Percentiles rank a stretch among this genome's conserved stretches.
phyloP scores from a whole-genome alignment of 2,888 invertebrate species.

The Xanthorhoe designata region DNA sequence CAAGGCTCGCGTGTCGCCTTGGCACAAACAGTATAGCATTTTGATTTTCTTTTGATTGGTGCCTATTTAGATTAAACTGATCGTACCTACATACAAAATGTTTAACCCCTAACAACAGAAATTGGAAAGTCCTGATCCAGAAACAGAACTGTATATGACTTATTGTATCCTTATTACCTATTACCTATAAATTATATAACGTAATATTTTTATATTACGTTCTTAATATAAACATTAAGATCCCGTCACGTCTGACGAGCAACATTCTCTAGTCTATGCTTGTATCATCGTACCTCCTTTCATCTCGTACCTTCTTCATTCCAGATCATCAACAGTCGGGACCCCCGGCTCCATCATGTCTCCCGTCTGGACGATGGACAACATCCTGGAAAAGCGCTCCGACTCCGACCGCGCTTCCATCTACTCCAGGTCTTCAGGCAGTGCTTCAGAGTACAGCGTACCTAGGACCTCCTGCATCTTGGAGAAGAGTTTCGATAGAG shows the following conservation, averaged over 20 bases:
- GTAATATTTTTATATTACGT: too few relatives aligned
- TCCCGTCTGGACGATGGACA: conserved; percentile 86
- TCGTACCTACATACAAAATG: too few relatives aligned
- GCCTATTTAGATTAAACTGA: too few relatives aligned
- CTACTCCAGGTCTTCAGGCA: conserved; percentile 88
- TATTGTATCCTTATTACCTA: too few relatives aligned
- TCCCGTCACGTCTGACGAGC: neutral
- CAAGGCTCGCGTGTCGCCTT: conserved; percentile 14
- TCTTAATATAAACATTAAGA: too few relatives aligned
- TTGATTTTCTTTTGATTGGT: too few relatives aligned
- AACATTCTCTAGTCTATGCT: neutral
- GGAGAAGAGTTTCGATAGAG: conserved; percentile 81
- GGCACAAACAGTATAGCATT: neutral
- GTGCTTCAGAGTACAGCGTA: conserved; percentile 88
- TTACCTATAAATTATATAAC: too few relatives aligned
- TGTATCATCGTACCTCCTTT: neutral
- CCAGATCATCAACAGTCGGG: conserved; percentile 86
- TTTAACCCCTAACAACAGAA: too few relatives aligned
- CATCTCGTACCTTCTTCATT: conserved; percentile 38
- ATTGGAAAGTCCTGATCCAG: too few relatives aligned
- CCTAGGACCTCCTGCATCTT: conserved; percentile 74
- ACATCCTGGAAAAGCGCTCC: conserved; percentile 77
- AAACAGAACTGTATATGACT: too few relatives aligned
- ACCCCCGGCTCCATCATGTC: conserved; percentile 82
- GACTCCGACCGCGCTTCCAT: conserved; percentile 87